These are phyloP conservation scores for Stenoptilia bipunctidactyla DNA, from an alignment of 2,888 invertebrate species.

Conservation along the genomic window DNA sequence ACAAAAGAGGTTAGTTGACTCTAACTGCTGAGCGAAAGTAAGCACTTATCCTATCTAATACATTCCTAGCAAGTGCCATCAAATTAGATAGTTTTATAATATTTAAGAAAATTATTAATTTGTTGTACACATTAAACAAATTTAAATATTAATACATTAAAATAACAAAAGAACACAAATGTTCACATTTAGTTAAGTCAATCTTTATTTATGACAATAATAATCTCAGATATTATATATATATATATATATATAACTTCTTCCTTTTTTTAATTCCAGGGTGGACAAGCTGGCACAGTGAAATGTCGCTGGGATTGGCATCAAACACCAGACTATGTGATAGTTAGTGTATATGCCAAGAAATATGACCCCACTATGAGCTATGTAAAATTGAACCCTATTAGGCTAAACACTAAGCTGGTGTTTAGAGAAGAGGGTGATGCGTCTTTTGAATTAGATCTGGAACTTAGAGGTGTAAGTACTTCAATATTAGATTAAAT, in stretches of 20 bases:
- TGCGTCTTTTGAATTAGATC: slow-evolving; percentile 79
- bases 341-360: slow-evolving; percentile 92
- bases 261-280: slow-evolving; percentile 40
- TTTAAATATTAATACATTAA: too few relatives aligned
- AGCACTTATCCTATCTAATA: too few relatives aligned
- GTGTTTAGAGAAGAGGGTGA: slow-evolving; percentile 83
- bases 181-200: too few relatives aligned
- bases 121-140: too few relatives aligned
- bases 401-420: slow-evolving; percentile 80
- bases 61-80: too few relatives aligned
- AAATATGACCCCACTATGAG: slow-evolving; percentile 85
- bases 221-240: too few relatives aligned
- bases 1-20: slow-evolving; percentile 71
- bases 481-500: neutral
- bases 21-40: too few relatives aligned
- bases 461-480: slow-evolving; percentile 86
- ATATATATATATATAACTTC: too few relatives aligned
- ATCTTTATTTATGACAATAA: too few relatives aligned
- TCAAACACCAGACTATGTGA: slow-evolving; percentile 88
- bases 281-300: slow-evolving; percentile 62
- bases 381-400: slow-evolving; percentile 84
- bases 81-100: too few relatives aligned
- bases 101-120: too few relatives aligned
- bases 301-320: slow-evolving; percentile 95
- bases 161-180: too few relatives aligned